These are phyloP conservation scores for Hemibagrus guttatus DNA, from an alignment of 2,797 vertebrate species.

Conservation along the genomic window DNA sequence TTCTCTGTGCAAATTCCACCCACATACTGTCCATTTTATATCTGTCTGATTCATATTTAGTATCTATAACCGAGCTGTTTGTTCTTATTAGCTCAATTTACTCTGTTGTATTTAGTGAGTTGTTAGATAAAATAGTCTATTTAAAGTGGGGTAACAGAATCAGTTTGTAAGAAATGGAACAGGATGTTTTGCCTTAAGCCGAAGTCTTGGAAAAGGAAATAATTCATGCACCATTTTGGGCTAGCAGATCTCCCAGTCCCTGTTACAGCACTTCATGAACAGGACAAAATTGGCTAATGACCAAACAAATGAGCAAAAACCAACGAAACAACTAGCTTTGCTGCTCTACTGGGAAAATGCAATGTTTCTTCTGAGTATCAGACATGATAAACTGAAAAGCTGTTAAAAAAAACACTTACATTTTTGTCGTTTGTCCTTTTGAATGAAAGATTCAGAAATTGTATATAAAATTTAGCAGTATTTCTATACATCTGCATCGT, in stretches of 20 bases:
- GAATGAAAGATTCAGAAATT: no score
- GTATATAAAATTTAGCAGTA: no score
- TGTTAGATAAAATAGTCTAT: background rate
- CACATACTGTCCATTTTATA: background rate
- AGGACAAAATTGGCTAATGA: background rate
- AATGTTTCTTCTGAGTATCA: background rate
- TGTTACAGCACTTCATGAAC: background rate
- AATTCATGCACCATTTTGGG: background rate
- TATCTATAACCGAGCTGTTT: background rate
- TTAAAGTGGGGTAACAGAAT: background rate
- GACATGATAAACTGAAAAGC: background rate
- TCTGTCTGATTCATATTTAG: background rate
- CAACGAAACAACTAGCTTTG: background rate
- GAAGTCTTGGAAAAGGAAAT: background rate
- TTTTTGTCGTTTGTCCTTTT: background rate
- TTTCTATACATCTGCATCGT: no score
- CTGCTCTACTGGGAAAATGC: background rate
- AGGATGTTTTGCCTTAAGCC: background rate
- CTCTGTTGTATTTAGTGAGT: background rate
- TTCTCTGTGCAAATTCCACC: background rate
- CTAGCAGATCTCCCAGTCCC: background rate
- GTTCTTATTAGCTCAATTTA: background rate
- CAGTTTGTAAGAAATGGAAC: background rate
- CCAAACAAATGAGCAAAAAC: background rate
- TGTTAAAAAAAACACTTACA: background rate